Conservation (phyloP, 2,888 invertebrate species). For the Chaetogeoica ovagalla region DNA sequence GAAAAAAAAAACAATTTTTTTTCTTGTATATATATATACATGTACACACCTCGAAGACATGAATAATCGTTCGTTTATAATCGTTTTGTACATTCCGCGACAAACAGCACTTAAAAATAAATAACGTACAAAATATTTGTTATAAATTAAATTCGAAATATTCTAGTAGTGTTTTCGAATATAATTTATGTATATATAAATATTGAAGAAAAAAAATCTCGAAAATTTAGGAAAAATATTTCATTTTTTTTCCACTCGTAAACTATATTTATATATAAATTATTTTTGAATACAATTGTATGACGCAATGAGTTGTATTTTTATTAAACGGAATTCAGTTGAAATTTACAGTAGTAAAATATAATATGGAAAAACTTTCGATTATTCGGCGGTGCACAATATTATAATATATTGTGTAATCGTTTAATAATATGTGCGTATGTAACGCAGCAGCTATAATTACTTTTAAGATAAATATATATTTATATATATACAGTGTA, state of each 20-base stretch:
- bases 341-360: background rate
- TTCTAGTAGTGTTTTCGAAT: too few relatives aligned
- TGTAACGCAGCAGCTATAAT: background rate
- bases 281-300: background rate
- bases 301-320: background rate
- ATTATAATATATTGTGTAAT: background rate
- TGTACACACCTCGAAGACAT: background rate
- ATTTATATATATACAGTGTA: background rate
- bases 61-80: background rate
- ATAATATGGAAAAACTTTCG: background rate
- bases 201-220: too few relatives aligned
- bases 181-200: too few relatives aligned
- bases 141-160: background rate
- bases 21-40: background rate
- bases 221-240: too few relatives aligned
- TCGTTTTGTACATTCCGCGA: constrained; percentile 3
- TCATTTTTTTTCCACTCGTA: too few relatives aligned
- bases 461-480: background rate
- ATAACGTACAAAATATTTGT: constrained; percentile 6
- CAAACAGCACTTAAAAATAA: constrained; percentile 1
- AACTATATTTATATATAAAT: background rate
- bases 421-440: too few relatives aligned
- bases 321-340: background rate
- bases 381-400: constrained; percentile 1
- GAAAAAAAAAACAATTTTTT: background rate